Base-by-base conservation (phyloP, 2,797 vertebrate genomes). In the Cossypha heuglini region DNA sequence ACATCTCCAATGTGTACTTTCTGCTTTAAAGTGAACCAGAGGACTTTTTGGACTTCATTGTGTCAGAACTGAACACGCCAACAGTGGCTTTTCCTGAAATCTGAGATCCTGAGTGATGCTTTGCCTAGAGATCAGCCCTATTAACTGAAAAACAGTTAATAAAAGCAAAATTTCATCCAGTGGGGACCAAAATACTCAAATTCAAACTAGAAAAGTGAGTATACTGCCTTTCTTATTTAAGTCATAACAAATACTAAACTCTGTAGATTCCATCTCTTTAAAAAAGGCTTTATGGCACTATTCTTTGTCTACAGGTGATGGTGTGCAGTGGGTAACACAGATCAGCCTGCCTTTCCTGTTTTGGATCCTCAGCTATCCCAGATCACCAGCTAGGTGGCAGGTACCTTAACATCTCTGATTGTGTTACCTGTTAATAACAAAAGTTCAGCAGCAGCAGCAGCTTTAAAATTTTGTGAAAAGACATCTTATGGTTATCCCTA, bases 21-120 rank as follows among this genome's bases (percentile, higher is more conserved):
- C 62, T 68, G 16, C 71, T 86, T 90, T 78, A 49, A 92, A 90
- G 43, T 14, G 35, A 80, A 28, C 1, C 6, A 22, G n/a, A 88
- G 37, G 29, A 40, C 51, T 83, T 88, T 21, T 29, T 91, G 35
- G 46, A 24, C 37, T 71, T 82, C 0, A 0, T 19, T 33, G 13
- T 9, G 3, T 55, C 62, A 78, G 38, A 94, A 80, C n/a, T 22
- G 9, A 40, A 68, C 28, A 74, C 42, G 16, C 22, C 13, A 18
- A 4, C 5, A 42, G 10, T 22, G 38, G 16, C 22, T 75, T 77
- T 73, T 58, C 62, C 73, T 71, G 42, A 61, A 58, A 71, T 13
- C 13, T 28, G 55, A 80, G 37, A 33, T 35, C 31, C 13, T 0
- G 0, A 24, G 17, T 6, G 38, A 43, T 19, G n/a, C 2, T 74